These are phyloP conservation scores for Craniophora ligustri DNA, from an alignment of 2,888 invertebrate species.

Conservation along the genomic window DNA sequence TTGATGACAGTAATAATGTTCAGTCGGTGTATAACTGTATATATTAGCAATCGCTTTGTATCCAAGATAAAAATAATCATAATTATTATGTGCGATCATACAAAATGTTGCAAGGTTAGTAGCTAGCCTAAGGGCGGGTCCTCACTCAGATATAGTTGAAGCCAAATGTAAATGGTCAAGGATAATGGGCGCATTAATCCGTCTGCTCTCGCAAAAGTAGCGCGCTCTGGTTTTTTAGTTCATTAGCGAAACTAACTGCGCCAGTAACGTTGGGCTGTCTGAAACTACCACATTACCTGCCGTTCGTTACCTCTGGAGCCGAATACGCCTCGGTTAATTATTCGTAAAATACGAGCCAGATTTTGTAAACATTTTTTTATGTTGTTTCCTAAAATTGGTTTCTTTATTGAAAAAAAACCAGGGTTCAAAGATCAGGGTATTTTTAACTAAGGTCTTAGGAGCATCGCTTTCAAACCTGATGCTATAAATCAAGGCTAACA, in stretches of 20 bases:
- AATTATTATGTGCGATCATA: too few relatives aligned
- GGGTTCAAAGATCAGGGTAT: too few relatives aligned
- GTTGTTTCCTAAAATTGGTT: neutral
- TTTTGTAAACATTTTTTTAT: neutral
- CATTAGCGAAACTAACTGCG: constrained; percentile 27
- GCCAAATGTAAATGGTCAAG: constrained; percentile 25
- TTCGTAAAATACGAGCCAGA: neutral
- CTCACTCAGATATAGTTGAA: constrained; percentile 3
- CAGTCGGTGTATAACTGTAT: too few relatives aligned
- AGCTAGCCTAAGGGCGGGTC: neutral
- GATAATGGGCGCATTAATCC: constrained; percentile 46
- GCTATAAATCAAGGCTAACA: too few relatives aligned
- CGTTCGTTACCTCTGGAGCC: constrained; percentile 5
- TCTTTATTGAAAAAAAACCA: too few relatives aligned
- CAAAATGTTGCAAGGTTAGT: neutral
- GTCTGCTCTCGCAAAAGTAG: constrained; percentile 22
- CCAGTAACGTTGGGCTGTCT: constrained; percentile 12
- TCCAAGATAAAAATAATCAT: too few relatives aligned
- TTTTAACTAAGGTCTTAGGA: too few relatives aligned
- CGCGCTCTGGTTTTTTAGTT: constrained; percentile 25
- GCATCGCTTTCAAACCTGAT: too few relatives aligned
- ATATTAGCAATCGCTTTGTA: too few relatives aligned
- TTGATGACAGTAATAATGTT: too few relatives aligned
- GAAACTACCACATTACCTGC: neutral
- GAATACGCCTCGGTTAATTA: constrained; percentile 12